Percentiles rank a stretch among this genome's conserved stretches.
Evolutionary conservation across 1,140 invertebrate genomes (phyloP).

Genomic region (Lepidurus couesii): DNA sequence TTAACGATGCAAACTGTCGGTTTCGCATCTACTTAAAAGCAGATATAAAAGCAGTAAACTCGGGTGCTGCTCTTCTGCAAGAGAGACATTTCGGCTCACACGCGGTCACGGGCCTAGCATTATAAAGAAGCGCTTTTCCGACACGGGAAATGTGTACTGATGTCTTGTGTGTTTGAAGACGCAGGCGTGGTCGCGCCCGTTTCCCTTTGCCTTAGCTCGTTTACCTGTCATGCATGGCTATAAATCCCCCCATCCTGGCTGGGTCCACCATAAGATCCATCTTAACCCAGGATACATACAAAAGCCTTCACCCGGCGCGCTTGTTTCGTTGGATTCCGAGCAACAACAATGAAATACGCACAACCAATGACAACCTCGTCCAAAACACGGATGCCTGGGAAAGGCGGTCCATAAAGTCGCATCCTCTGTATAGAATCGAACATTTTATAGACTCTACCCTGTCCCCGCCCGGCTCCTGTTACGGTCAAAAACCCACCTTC

Average conservation of each 20-base stretch:
- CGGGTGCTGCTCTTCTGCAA: no score
- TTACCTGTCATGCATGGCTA: neutral
- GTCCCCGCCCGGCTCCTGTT: neutral
- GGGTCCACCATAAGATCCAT: neutral
- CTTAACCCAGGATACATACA: neutral
- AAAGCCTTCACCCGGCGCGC: neutral
- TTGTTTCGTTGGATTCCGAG: constrained; percentile 17
- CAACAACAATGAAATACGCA: neutral
- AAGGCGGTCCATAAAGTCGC: neutral
- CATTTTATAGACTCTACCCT: neutral
- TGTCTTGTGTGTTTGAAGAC: neutral
- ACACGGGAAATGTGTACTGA: no score
- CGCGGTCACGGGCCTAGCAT: no score
- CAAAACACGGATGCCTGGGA: neutral
- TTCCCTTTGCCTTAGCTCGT: neutral
- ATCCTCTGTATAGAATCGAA: no score
- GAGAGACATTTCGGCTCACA: no score
- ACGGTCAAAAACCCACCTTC: neutral
- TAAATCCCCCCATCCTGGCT: constrained; percentile 6
- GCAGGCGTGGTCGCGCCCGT: neutral
- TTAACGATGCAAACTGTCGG: no score
- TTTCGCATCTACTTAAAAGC: no score
- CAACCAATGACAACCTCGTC: neutral
- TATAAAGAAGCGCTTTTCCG: no score
- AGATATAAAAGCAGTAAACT: no score